Evolutionary conservation across 1,140 invertebrate genomes (phyloP).

Genomic region (Lordiphosa clarofinis): DNA sequence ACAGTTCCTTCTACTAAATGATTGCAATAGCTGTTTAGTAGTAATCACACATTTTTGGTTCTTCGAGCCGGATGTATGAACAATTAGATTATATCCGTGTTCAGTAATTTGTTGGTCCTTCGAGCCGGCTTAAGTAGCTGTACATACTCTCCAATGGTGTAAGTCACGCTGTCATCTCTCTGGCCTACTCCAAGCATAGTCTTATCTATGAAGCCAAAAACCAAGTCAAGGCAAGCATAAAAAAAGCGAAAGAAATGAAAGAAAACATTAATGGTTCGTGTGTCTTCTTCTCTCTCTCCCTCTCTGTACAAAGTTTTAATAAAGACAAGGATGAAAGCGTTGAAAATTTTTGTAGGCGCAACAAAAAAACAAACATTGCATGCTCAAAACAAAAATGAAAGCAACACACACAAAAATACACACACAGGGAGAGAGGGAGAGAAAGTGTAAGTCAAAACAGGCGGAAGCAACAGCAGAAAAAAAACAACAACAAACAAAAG

Average conservation of each 20-base stretch:
- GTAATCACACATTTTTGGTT: no score
- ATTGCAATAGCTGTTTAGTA: no score
- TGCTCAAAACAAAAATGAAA: slow-evolving; percentile 62
- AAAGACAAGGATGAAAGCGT: slow-evolving; percentile 67
- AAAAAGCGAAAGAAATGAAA: slow-evolving; percentile 28
- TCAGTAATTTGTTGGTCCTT: no score
- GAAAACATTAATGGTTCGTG: slow-evolving; percentile 60
- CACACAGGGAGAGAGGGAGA: slow-evolving; percentile 5
- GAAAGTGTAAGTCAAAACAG: slow-evolving; percentile 56
- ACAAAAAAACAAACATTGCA: slow-evolving; percentile 59
- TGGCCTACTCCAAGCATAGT: no score
- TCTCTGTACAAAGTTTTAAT: slow-evolving; percentile 57
- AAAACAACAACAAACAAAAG: slow-evolving; percentile 23
- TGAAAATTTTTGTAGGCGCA: slow-evolving; percentile 57
- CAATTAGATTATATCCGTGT: no score
- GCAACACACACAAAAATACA: slow-evolving; percentile 13
- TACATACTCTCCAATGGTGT: no score
- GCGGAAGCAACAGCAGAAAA: slow-evolving; percentile 23
- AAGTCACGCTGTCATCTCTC: no score
- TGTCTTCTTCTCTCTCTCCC: slow-evolving; percentile 9
- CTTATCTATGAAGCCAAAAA: no score
- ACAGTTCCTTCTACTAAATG: no score
- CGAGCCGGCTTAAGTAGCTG: no score
- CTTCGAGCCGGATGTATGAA: no score
- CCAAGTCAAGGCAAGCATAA: slow-evolving; percentile 33